Conservation (phyloP, 2,888 invertebrate genomes). For the Therioaphis trifolii region DNA sequence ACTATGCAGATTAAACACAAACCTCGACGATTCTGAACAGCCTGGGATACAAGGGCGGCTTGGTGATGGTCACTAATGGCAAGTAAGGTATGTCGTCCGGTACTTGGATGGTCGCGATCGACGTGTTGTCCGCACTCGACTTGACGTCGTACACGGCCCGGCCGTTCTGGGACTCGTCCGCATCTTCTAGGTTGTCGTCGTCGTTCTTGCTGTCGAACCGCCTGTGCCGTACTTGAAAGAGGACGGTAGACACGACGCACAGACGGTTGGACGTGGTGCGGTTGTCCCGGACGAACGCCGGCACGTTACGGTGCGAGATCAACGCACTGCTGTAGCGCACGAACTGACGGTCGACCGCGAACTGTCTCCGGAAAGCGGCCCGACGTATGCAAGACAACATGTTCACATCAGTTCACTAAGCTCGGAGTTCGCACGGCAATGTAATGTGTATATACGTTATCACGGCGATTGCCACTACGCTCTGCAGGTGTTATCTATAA, state of each 20-base stretch:
- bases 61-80: constrained; percentile 91
- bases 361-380: not conserved
- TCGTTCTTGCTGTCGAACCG: constrained; percentile 52
- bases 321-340: constrained; percentile 1
- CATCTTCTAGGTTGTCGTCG: constrained; percentile 8
- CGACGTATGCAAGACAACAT: constrained; percentile 29
- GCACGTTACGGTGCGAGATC: constrained; percentile 9
- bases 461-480: not conserved
- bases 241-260: not conserved
- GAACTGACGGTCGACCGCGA: not conserved
- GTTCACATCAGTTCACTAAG: too few species aligned
- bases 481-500: constrained; percentile 35
- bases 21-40: constrained; percentile 98
- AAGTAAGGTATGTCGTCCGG: constrained; percentile 97
- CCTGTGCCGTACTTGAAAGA: constrained; percentile 40
- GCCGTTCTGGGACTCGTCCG: constrained; percentile 40
- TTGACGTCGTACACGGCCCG: constrained; percentile 45
- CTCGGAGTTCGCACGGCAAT: too few species aligned
- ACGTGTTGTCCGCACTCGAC: constrained; percentile 33
- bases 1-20: too few species aligned
- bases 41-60: constrained; percentile 96
- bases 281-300: not conserved
- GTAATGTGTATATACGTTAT: too few species aligned
- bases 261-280: not conserved
- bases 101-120: constrained; percentile 83